Percentiles rank a stretch among this genome's conserved stretches.
phyloP scores from a whole-genome alignment of 2,113 vertebrate genomes.

The Neomonachus schauinslandi region DNA sequence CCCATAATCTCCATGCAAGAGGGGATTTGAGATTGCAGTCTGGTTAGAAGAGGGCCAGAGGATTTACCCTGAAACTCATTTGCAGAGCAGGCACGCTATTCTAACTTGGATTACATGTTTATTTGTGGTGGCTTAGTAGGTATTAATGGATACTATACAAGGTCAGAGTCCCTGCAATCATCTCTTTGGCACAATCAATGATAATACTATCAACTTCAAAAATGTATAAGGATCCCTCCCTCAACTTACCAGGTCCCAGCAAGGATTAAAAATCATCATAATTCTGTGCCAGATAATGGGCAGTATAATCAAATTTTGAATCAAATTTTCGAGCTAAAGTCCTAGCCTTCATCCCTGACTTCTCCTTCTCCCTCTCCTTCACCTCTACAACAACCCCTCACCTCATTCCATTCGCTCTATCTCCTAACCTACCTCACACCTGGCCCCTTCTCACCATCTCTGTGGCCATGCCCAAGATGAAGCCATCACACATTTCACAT shows the following conservation, averaged over 20 bases:
- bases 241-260: not conserved
- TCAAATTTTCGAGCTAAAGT: not conserved
- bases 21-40: not conserved
- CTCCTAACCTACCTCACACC: not conserved
- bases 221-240: not conserved
- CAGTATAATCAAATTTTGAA: not conserved
- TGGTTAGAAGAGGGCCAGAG: not conserved
- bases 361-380: not conserved
- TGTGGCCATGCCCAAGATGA: not conserved
- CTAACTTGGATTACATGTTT: rapidly evolving
- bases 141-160: rapidly evolving
- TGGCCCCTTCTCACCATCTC: not conserved
- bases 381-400: not conserved
- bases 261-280: not conserved
- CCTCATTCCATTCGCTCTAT: not conserved
- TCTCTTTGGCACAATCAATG: not conserved
- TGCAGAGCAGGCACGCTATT: not conserved
- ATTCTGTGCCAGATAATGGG: not conserved
- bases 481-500: not conserved
- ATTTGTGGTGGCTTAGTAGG: not conserved
- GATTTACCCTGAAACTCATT: not conserved
- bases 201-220: not conserved
- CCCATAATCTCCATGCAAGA: not conserved
- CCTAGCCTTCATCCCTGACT: not conserved
- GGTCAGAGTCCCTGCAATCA: not conserved